These are phyloP conservation scores for Ophion obscuratus DNA, from an alignment of 2,888 invertebrate genomes.

Conservation along the genomic window DNA sequence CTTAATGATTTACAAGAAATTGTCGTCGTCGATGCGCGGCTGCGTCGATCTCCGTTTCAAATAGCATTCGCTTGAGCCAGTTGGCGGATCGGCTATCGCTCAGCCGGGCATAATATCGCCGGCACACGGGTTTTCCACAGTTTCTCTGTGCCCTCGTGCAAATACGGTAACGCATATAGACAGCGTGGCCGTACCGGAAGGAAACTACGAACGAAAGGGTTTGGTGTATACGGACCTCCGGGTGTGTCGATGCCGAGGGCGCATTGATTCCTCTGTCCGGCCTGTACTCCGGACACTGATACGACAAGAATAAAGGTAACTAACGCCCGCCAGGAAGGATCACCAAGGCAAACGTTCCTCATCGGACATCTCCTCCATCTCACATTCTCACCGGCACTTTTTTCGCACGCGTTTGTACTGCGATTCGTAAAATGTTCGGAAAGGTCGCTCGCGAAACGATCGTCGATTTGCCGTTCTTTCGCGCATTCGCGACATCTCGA, in stretches of 20 bases:
- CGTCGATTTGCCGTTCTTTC: neutral
- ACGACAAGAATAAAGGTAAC: conserved; percentile 70
- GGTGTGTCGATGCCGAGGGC: conserved; percentile 78
- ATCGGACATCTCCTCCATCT: conserved; percentile 50
- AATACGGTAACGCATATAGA: too few relatives aligned
- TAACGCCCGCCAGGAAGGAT: conserved; percentile 69
- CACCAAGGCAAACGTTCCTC: conserved; percentile 39
- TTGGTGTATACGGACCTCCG: conserved; percentile 77
- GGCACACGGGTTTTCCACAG: too few relatives aligned
- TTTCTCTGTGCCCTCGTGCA: too few relatives aligned
- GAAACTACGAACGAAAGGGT: neutral
- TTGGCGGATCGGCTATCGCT: too few relatives aligned
- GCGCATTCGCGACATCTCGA: conserved; percentile 35
- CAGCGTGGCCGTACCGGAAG: neutral
- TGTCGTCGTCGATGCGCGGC: too few relatives aligned
- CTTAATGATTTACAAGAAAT: too few relatives aligned
- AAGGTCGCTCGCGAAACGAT: conserved; percentile 18
- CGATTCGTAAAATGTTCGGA: neutral
- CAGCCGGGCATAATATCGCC: too few relatives aligned
- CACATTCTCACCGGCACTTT: conserved; percentile 31
- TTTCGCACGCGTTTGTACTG: conserved; percentile 30
- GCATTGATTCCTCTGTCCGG: conserved; percentile 68
- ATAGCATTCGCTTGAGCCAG: too few relatives aligned
- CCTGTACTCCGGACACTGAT: conserved; percentile 56
- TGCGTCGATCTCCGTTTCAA: too few relatives aligned